Percentiles rank a stretch among this genome's conserved stretches.
Conservation (phyloP, 2,888 invertebrate species). For the Lottia gigantea region DNA sequence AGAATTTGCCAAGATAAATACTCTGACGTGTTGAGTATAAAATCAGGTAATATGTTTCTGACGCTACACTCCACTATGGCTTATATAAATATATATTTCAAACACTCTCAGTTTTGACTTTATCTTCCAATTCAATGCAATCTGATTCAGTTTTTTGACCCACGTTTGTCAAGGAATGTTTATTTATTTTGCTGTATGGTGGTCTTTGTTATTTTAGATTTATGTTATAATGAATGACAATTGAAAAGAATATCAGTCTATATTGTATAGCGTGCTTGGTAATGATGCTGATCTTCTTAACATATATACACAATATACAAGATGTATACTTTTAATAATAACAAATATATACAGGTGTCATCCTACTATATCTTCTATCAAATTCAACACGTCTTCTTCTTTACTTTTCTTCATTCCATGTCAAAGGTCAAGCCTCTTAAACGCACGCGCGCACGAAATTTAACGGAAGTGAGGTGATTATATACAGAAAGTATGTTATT, state of each 20-base stretch:
- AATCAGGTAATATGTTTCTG: too few relatives aligned
- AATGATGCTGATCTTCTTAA: conserved; percentile 1
- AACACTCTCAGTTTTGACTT: too few relatives aligned
- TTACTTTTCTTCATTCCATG: background rate
- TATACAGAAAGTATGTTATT: conserved; percentile 2
- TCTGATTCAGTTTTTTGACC: too few relatives aligned
- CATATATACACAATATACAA: conserved; percentile 5
- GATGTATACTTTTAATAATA: conserved; percentile 1
- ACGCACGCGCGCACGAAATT: conserved; percentile 8
- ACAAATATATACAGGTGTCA: conserved; percentile 4
- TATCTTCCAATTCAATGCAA: too few relatives aligned
- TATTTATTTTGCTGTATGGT: background rate
- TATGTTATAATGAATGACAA: background rate
- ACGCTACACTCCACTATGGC: too few relatives aligned
- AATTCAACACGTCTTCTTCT: conserved; percentile 6
- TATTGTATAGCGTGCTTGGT: conserved; percentile 1
- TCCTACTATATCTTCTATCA: background rate
- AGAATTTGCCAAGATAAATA: too few relatives aligned
- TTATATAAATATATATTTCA: too few relatives aligned
- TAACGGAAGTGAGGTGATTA: conserved; percentile 8
- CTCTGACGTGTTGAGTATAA: too few relatives aligned
- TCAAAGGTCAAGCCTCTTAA: conserved; percentile 1
- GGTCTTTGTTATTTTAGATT: background rate
- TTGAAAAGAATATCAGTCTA: background rate
- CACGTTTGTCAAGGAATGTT: too few relatives aligned